These are phyloP conservation scores for Pangasius krempfi DNA, from an alignment of 2,797 vertebrate genomes.

Conservation along the genomic window DNA sequence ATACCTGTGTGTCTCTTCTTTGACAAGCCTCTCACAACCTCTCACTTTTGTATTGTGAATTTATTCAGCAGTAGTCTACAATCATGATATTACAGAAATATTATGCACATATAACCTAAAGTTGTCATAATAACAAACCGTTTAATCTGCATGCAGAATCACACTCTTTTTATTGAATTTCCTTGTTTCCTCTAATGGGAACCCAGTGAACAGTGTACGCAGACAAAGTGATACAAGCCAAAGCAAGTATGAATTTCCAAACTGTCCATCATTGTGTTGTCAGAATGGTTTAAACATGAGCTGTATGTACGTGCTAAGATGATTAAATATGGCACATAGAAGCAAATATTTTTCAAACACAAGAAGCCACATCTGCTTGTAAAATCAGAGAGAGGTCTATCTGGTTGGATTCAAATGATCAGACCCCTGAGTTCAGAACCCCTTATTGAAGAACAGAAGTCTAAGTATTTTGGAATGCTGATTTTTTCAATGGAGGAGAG, in stretches of 20 bases:
- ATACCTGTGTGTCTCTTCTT: background rate
- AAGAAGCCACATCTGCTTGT: background rate
- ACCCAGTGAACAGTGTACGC: background rate
- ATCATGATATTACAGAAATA: background rate
- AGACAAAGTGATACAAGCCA: background rate
- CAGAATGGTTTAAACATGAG: background rate
- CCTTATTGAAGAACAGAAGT: background rate
- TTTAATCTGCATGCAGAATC: background rate
- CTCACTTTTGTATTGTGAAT: background rate
- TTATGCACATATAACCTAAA: background rate
- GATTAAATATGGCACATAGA: conserved; percentile 1
- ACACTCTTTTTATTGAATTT: background rate
- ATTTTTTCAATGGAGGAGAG: background rate
- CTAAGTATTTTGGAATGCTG: background rate
- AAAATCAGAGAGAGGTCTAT: background rate
- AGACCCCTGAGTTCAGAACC: background rate
- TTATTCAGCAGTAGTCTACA: background rate
- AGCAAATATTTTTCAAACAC: background rate
- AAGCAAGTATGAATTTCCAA: background rate
- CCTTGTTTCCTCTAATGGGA: background rate
- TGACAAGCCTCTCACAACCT: background rate
- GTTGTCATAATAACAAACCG: background rate
- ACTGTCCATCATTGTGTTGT: background rate
- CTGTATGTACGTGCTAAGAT: background rate
- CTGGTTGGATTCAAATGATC: background rate